phyloP scores from a whole-genome alignment of 2,797 vertebrate genomes.

The Holocentrus rufus region DNA sequence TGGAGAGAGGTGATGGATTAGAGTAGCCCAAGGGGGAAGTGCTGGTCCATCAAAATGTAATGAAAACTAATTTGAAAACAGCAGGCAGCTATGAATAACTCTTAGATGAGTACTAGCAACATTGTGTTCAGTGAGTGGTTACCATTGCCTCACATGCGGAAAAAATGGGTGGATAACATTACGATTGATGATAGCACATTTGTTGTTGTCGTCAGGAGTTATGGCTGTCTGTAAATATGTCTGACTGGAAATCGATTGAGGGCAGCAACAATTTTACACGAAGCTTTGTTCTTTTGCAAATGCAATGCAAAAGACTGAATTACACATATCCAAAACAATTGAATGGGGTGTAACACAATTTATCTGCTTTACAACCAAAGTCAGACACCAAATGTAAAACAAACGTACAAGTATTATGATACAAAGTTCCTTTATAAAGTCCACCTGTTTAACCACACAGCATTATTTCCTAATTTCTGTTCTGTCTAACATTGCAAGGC shows the following conservation, averaged over 20 bases:
- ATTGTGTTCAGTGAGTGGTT: constrained; percentile 62
- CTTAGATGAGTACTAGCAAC: constrained; percentile 51
- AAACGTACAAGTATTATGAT: constrained; percentile 7
- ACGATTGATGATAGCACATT: constrained; percentile 73
- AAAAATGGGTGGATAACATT: constrained; percentile 71
- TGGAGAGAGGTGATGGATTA: constrained; percentile 74
- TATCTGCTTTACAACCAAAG: neutral
- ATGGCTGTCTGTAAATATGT: constrained; percentile 63
- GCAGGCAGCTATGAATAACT: constrained; percentile 69
- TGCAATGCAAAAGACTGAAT: constrained; percentile 29
- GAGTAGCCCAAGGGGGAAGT: constrained; percentile 70
- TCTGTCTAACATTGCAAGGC: constrained; percentile 66
- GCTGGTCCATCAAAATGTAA: constrained; percentile 75
- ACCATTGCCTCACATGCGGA: constrained; percentile 61
- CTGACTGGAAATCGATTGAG: constrained; percentile 70
- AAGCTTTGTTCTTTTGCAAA: constrained; percentile 40
- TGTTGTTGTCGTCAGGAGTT: constrained; percentile 69
- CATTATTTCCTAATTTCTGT: constrained; percentile 62
- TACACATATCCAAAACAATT: constrained; percentile 1
- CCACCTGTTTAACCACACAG: constrained; percentile 36
- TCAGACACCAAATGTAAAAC: neutral
- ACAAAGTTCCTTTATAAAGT: constrained; percentile 51
- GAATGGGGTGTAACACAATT: neutral
- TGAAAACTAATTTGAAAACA: constrained; percentile 79
- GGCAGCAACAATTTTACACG: constrained; percentile 54